These are phyloP conservation scores for Nesometra sesokonis DNA, from an alignment of 35 echinoderm and acorn worm genomes.

Conservation along the genomic window DNA sequence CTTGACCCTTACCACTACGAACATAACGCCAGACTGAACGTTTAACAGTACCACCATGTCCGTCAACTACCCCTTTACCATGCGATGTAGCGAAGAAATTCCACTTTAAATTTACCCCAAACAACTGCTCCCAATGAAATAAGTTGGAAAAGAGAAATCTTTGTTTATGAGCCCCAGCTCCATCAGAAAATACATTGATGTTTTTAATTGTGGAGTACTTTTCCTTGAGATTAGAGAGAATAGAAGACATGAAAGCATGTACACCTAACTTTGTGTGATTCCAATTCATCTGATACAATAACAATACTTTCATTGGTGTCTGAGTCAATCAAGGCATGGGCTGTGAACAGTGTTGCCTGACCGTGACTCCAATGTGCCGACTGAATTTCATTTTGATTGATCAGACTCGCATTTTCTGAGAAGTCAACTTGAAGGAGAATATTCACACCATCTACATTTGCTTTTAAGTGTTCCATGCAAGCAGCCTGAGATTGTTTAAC, in stretches of 20 bases:
- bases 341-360: slow-evolving; percentile 32
- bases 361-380: slow-evolving; percentile 24
- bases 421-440: slow-evolving; percentile 33
- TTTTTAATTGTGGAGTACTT: neutral
- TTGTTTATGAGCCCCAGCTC: slow-evolving; percentile 14
- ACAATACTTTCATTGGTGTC: neutral
- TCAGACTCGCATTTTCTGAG: slow-evolving; percentile 24
- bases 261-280: slow-evolving; percentile 11
- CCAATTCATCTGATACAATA: slow-evolving; percentile 14
- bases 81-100: neutral
- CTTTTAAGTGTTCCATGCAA: neutral
- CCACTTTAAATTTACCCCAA: too few species aligned
- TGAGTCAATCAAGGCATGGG: neutral
- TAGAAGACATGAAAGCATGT: slow-evolving; percentile 3
- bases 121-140: too few species aligned
- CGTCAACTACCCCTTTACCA: neutral
- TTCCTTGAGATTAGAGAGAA: neutral
- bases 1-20: neutral
- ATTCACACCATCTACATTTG: slow-evolving; percentile 5
- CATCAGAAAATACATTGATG: slow-evolving; percentile 33
- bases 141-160: neutral
- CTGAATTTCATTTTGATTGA: slow-evolving; percentile 20
- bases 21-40: neutral
- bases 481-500: slow-evolving; percentile 5
- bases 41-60: neutral